Conservation (phyloP, 2,888 invertebrate species). For the Drosophila affinis region DNA sequence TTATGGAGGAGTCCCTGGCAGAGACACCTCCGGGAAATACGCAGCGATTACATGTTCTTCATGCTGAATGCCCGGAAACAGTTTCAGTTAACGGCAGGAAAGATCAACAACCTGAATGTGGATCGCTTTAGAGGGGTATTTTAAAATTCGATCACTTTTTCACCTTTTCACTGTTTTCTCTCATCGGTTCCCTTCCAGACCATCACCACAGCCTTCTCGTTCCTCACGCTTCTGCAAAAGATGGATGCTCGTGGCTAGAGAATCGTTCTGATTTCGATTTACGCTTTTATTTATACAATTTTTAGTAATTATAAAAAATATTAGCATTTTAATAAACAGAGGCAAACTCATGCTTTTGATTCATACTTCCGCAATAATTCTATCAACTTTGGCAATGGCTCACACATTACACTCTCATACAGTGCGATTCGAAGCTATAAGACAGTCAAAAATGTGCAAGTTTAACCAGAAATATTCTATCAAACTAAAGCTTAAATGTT, state of each 20-base stretch:
- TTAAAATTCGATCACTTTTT: too few relatives aligned
- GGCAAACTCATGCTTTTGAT: constrained; percentile 7
- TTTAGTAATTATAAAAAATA: constrained; percentile 42
- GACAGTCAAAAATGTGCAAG: background rate
- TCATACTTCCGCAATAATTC: constrained; percentile 2
- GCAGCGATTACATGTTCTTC: constrained; percentile 72
- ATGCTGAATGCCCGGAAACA: constrained; percentile 64
- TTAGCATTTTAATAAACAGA: constrained; percentile 17
- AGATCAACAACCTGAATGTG: constrained; percentile 74
- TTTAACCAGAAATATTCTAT: background rate
- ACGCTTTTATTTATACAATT: constrained; percentile 37
- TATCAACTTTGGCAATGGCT: constrained; percentile 34
- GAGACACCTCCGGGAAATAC: constrained; percentile 66
- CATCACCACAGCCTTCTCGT: constrained; percentile 80
- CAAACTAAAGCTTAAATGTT: background rate
- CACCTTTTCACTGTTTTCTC: background rate
- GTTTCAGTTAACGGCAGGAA: constrained; percentile 76
- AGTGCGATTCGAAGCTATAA: constrained; percentile 17
- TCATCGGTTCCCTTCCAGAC: constrained; percentile 59
- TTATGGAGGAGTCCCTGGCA: constrained; percentile 79
- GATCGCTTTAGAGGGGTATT: constrained; percentile 64
- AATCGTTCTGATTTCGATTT: constrained; percentile 7
- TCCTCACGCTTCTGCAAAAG: constrained; percentile 78
- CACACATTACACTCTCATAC: constrained; percentile 1
- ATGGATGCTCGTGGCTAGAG: constrained; percentile 67